Evolutionary conservation across 2,888 invertebrate species (phyloP), one percentile per base, ranked within the genome.

Genomic region (Pocota personata): DNA sequence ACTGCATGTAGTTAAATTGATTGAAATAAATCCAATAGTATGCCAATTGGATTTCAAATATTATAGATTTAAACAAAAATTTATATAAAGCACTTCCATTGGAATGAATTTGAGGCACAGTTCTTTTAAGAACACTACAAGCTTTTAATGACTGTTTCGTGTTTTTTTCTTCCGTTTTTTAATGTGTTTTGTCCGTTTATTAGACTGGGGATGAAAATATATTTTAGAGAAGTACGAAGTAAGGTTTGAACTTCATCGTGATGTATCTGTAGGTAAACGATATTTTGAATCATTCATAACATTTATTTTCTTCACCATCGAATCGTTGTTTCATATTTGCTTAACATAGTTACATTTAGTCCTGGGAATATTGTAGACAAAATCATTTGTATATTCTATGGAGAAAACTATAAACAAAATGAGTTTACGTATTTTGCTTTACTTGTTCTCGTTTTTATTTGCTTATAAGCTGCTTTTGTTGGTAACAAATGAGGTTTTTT

Each of bases 1-100:
- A 80, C 69, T 75, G 84, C 84, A 84, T 84, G 84, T 84, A 84
- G 84, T 52, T 84, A 7, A 32, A 32, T 50, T 66, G 72, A 69
- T 24, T 24, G 24, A 24, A n/a, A 57, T 58, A 52, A 37, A 67
- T 73, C 67, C 72, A 72, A 64, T 35, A 67, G 78, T 69, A 83
- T 83, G 83, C 83, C 83, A 62, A 69, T 78, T 78, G 78, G 72
- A 83, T 78, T 67, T 57, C 8, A 30, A 40, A 16, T 5, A n/a
- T n/a, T n/a, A n/a, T n/a, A 19, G 10, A 69, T 14, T 7, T 16
- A 46, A 35, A 43, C 2, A 57, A 19, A 43, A 27, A 3, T n/a
- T 14, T 55, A 43, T 71, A 5, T 24, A 24, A 14, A 62, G 50
- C 67, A 67, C 27, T 60, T 60, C 30, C 3, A 62, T 48, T 60